Base-by-base conservation (phyloP, 2,888 invertebrate genomes). In the Meliscaeva auricollis region DNA sequence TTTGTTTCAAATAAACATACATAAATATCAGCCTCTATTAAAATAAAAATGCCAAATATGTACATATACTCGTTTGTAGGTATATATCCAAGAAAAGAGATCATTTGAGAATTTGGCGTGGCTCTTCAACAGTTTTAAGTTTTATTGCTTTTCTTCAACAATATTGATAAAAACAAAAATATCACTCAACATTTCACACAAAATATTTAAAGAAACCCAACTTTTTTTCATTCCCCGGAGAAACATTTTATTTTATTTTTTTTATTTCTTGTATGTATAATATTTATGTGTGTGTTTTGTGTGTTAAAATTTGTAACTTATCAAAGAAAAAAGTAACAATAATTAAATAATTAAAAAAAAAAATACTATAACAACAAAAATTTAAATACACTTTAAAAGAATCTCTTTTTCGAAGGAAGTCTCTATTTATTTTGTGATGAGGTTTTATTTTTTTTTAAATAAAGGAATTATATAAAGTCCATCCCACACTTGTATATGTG, bases 191-290 rank as follows among this genome's bases (percentile, higher is more conserved):
- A n/a, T n/a, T n/a, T n/a, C n/a, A 17, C 22, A 38, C 26, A 38
- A 32, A 38, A 11, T 35, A 35, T 64, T 48, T n/a, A 66, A 66
- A 35, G 20, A 66, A 66, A 50, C 22, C 35, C 46, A 64, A 22
- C 22, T 46, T 64, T 62, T 88, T 80, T 88, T 87, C 66, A 89
- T 90, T 89, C 91, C 90, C 91, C 91, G 91, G 91, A 91, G 91
- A 91, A 91, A 89, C 90, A 89, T 90, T 90, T 90, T 90, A 88
- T 88, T 72, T 81, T 69, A 66, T 80, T 87, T 85, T 89, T 87
- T 87, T 54, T 87, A 89, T 77, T 89, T 89, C 35, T 35, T 84
- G 30, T 87, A 56, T 73, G 64, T n/a, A 64, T 90, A 87, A 90
- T 46, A 35, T 38, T 38, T 9, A 88, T 90, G 89, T 91, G 88